These are phyloP conservation scores for Rhamnusium bicolor DNA, from an alignment of 2,888 invertebrate genomes.

Conservation along the genomic window DNA sequence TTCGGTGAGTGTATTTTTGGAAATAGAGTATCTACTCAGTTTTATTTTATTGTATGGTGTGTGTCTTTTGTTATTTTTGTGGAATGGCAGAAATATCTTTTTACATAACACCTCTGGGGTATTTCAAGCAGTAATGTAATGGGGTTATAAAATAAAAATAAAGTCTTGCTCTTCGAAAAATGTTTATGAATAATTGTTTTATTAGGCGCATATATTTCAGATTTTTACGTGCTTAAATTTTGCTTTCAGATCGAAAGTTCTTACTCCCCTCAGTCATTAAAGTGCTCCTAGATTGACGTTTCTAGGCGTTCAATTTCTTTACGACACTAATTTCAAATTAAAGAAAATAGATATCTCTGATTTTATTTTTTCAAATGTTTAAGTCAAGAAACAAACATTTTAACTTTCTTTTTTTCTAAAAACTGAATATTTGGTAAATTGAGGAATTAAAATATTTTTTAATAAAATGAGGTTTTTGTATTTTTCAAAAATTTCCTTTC, in stretches of 20 bases:
- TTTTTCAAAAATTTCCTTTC: no score
- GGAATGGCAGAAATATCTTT: background rate
- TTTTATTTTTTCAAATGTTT: no score
- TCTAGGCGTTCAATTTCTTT: background rate
- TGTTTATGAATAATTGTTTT: constrained; percentile 27
- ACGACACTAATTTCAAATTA: background rate
- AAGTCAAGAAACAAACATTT: no score
- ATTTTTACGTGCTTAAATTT: constrained; percentile 15
- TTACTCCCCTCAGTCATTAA: background rate
- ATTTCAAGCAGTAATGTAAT: constrained; percentile 17
- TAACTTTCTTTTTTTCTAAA: no score
- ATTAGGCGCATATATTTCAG: constrained; percentile 16
- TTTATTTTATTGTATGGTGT: constrained; percentile 20
- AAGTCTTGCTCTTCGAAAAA: constrained; percentile 17
- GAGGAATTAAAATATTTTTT: no score
- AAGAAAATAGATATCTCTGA: no score
- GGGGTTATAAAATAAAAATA: constrained; percentile 23
- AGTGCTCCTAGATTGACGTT: background rate
- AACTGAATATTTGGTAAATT: no score
- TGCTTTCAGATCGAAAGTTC: background rate
- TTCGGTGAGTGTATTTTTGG: constrained; percentile 5
- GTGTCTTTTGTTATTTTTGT: background rate
- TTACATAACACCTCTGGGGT: background rate
- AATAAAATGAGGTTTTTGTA: no score
- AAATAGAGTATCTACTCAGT: constrained; percentile 4